Evolutionary conservation across 2,113 vertebrate species (phyloP).

Genomic region (Desmodus rotundus): DNA sequence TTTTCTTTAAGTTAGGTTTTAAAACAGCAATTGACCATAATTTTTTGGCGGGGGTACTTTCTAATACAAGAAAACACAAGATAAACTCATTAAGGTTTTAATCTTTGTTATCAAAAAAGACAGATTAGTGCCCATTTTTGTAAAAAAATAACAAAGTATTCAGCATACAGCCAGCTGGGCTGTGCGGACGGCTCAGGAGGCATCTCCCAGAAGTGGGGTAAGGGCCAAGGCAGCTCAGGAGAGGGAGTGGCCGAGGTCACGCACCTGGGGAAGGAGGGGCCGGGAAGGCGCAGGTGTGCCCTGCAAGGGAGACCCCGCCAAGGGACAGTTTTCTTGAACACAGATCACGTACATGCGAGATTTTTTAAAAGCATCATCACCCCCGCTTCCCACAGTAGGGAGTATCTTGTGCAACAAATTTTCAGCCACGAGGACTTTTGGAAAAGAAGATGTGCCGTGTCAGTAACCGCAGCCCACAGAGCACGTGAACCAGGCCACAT

Average conservation of each 20-base stretch:
- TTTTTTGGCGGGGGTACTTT: not conserved
- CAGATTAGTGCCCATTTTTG: not conserved
- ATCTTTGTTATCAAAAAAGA: conserved; percentile 9
- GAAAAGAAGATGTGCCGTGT: not conserved
- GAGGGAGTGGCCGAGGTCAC: too few species aligned
- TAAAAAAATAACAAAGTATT: not conserved
- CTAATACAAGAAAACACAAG: conserved; percentile 13
- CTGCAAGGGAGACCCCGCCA: not conserved
- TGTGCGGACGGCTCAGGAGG: too few species aligned
- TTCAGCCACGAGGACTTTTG: not conserved
- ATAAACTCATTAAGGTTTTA: not conserved
- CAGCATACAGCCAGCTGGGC: not conserved
- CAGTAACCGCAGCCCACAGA: not conserved
- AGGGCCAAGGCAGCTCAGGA: too few species aligned
- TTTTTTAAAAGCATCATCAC: not conserved
- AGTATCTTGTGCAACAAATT: not conserved
- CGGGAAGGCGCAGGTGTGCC: not conserved
- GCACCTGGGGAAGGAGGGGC: too few species aligned
- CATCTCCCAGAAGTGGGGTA: too few species aligned
- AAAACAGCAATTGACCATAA: not conserved
- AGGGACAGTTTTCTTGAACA: not conserved
- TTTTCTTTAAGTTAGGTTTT: not conserved
- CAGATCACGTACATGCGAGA: not conserved
- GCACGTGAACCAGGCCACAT: not conserved
- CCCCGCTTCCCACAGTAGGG: too few species aligned